Evolutionary conservation across 2,113 vertebrate genomes (phyloP).

Genomic region (Jaculus jaculus): DNA sequence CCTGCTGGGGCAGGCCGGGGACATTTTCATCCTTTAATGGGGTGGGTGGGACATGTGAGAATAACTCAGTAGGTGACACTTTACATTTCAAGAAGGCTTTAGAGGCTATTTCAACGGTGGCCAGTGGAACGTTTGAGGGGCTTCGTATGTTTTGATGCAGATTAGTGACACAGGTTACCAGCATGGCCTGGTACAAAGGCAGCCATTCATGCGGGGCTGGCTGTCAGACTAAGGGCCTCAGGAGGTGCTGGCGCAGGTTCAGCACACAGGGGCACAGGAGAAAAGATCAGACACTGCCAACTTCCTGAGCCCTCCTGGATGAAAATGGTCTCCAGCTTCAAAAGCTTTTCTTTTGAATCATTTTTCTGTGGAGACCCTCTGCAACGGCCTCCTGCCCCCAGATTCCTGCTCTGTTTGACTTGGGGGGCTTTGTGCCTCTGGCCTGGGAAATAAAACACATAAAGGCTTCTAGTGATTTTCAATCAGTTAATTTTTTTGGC

Average conservation of each 20-base stretch:
- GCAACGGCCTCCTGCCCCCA: neutral
- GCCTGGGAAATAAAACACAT: neutral
- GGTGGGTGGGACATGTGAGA: neutral
- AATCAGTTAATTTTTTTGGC: no score
- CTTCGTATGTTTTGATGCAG: neutral
- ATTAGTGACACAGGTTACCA: neutral
- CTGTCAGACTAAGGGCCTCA: neutral
- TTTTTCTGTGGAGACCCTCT: neutral
- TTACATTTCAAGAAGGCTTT: neutral
- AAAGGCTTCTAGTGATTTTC: neutral
- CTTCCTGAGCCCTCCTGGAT: neutral
- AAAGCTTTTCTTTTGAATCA: constrained; percentile 27
- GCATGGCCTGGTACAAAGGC: neutral
- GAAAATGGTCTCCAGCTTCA: neutral
- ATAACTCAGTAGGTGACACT: constrained; percentile 22
- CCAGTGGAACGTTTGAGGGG: neutral
- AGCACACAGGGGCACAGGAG: neutral
- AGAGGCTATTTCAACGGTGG: neutral
- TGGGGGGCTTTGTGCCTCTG: neutral
- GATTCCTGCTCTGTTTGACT: neutral
- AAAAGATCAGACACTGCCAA: neutral
- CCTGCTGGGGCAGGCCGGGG: neutral
- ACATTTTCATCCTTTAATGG: neutral
- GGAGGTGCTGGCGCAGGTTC: constrained; percentile 11
- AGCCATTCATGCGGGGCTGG: accelerated